Percentiles rank a stretch among this genome's conserved stretches.
phyloP scores from a whole-genome alignment of 2,113 vertebrate genomes.

The Chaetodon trifascialis region DNA sequence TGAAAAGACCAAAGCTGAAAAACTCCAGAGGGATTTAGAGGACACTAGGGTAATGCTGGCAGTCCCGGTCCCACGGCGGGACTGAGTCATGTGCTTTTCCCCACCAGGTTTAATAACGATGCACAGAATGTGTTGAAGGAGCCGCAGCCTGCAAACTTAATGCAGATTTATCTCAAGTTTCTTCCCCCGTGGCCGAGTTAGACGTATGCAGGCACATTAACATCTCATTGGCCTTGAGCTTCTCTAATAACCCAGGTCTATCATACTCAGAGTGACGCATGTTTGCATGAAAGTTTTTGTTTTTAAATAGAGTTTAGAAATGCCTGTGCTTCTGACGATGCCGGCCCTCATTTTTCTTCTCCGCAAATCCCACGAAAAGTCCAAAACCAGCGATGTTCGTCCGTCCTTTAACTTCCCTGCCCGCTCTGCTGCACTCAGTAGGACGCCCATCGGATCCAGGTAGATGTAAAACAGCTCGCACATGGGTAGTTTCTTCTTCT shows the following conservation, averaged over 20 bases:
- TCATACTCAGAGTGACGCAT: conserved; percentile 31
- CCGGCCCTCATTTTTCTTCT: conserved; percentile 8
- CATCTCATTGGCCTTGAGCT: conserved; percentile 38
- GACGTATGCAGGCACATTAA: conserved; percentile 2
- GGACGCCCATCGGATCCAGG: too few relatives aligned
- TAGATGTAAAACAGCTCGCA: too few relatives aligned
- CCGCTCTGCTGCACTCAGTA: too few relatives aligned
- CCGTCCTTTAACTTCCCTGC: background rate
- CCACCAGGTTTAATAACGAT: conserved; percentile 9
- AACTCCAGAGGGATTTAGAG: conserved; percentile 99
- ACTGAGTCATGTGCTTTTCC: conserved; percentile 16
- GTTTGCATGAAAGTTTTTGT: conserved; percentile 34
- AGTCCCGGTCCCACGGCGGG: conserved; percentile 27
- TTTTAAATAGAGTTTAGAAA: conserved; percentile 25
- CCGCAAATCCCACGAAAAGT: conserved; percentile 30
- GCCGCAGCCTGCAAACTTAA: conserved; percentile 2
- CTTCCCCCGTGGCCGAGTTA: background rate
- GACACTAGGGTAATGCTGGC: conserved; percentile 98
- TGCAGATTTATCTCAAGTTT: background rate
- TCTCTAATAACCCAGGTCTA: conserved; percentile 24
- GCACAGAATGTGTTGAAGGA: conserved; percentile 17
- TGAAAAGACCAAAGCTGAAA: conserved; percentile 99
- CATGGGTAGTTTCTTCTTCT: background rate
- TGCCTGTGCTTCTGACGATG: conserved; percentile 22
- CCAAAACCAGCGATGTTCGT: conserved; percentile 3